Evolutionary conservation across 2,888 invertebrate species (phyloP).

Genomic region (Lymantria dispar): DNA sequence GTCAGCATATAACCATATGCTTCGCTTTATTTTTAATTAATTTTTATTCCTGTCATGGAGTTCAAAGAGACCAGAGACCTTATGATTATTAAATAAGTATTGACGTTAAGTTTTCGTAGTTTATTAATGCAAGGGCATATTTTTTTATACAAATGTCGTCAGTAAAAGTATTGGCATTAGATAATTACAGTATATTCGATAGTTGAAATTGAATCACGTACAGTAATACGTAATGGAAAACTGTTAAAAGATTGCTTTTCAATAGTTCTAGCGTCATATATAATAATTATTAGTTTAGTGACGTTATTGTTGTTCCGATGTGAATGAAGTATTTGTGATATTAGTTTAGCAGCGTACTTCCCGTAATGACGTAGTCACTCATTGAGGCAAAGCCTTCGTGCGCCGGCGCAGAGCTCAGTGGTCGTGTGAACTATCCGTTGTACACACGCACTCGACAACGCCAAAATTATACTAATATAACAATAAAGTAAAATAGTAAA

Average conservation of each 20-base stretch:
- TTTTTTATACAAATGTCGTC: slow-evolving; percentile 4
- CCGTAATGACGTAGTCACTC: slow-evolving; percentile 74
- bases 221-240: slow-evolving; percentile 15
- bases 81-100: too few relatives aligned
- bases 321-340: slow-evolving; percentile 54
- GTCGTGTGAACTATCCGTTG: slow-evolving; percentile 74
- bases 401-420: slow-evolving; percentile 71
- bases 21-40: too few relatives aligned
- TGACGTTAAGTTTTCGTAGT: too few relatives aligned
- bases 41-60: too few relatives aligned
- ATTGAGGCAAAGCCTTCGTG: slow-evolving; percentile 68
- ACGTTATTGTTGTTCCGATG: slow-evolving; percentile 57
- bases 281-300: slow-evolving; percentile 56
- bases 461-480: slow-evolving; percentile 24
- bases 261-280: slow-evolving; percentile 55
- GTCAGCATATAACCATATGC: too few relatives aligned
- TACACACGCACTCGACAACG: slow-evolving; percentile 73
- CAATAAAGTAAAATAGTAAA: slow-evolving; percentile 5
- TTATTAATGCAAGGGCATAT: too few relatives aligned
- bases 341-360: slow-evolving; percentile 73
- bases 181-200: neutral
- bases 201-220: slow-evolving; percentile 16
- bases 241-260: slow-evolving; percentile 30
- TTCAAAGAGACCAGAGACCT: too few relatives aligned
- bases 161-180: neutral